Base-by-base conservation (phyloP, 2,888 invertebrate genomes). In the Ophion costatus region DNA sequence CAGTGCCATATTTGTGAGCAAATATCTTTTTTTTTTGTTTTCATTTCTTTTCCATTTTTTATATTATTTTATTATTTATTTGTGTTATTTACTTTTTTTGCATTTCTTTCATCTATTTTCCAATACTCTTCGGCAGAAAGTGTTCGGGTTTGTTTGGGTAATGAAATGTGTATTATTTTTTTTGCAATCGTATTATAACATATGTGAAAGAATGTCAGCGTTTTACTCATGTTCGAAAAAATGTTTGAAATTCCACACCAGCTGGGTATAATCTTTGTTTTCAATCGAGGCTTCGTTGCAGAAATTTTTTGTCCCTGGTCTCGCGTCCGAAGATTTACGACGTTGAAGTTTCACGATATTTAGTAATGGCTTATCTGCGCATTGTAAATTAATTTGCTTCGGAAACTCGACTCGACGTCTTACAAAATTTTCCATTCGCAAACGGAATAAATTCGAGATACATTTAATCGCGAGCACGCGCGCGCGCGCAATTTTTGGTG, bases 381-480 rank as follows among this genome's bases (percentile, higher is more conserved):
- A 71, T 64, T 82, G 42, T 11, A 57, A 71, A 67, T 22, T 59
- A 59, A 59, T 59, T 59, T 17, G 20, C 20, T 17, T 59, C 20
- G 51, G 51, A 51, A 51, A 51, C 51, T 17, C 51, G 51, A 38
- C 38, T 38, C 51, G 14, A 51, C 51, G 51, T 51, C 51, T 51
- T 17, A 17, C 3, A 14, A 51, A 51, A 51, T 17, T 51, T 51
- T 51, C 59, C 59, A 59, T 20, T 59, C 59, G 59, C 20, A 59
- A 59, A 22, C 10, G 9, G 22, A 51, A 51, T 51, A 4, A 51
- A 17, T 51, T 4, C 51, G 51, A 5, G 17, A 0, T 14, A 51
- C 3, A 51, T 51, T 4, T 51, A 5, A 51, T 51, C 51, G 51
- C n/a, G n/a, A n/a, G n/a, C n/a, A n/a, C n/a, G n/a, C n/a, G n/a